phyloP scores from a whole-genome alignment of 2,797 vertebrate species.

The Ctenochaetus hawaiiensis region DNA sequence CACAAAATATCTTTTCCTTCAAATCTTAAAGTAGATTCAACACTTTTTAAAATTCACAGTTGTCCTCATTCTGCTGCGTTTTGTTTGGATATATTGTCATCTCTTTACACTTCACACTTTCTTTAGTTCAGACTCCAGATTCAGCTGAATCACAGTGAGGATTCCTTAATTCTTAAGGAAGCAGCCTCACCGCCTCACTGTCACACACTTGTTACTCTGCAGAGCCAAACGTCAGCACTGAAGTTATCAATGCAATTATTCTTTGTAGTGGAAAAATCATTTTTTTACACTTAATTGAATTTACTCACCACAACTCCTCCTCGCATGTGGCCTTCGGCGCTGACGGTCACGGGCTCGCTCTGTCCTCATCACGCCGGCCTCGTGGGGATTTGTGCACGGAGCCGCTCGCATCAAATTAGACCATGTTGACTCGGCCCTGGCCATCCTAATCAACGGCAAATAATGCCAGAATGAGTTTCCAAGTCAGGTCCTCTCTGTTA shows the following conservation, averaged over 20 bases:
- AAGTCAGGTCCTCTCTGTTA: slow-evolving; percentile 44
- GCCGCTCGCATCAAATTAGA: slow-evolving; percentile 43
- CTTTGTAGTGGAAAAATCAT: background rate
- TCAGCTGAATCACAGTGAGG: slow-evolving; percentile 19
- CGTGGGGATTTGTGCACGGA: slow-evolving; percentile 37
- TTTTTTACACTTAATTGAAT: slow-evolving; percentile 5
- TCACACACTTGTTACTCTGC: background rate
- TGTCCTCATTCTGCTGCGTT: background rate
- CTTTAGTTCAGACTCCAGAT: slow-evolving; percentile 1
- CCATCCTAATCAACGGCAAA: slow-evolving; percentile 21
- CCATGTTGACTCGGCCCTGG: slow-evolving; percentile 39
- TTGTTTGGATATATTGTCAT: too few species aligned
- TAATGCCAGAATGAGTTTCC: slow-evolving; percentile 47
- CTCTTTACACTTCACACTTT: slow-evolving; percentile 24
- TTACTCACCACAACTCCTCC: background rate
- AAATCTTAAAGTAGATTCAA: background rate
- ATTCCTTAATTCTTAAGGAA: too few species aligned
- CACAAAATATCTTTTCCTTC: background rate
- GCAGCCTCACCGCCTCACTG: slow-evolving; percentile 6
- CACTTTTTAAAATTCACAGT: background rate
- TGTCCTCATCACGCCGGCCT: slow-evolving; percentile 15
- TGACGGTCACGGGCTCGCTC: background rate
- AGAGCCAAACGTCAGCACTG: background rate
- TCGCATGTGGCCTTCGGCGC: background rate
- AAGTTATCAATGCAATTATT: background rate